Evolutionary conservation across 2,888 invertebrate species (phyloP).

Genomic region (Sminthurinus aureus): DNA sequence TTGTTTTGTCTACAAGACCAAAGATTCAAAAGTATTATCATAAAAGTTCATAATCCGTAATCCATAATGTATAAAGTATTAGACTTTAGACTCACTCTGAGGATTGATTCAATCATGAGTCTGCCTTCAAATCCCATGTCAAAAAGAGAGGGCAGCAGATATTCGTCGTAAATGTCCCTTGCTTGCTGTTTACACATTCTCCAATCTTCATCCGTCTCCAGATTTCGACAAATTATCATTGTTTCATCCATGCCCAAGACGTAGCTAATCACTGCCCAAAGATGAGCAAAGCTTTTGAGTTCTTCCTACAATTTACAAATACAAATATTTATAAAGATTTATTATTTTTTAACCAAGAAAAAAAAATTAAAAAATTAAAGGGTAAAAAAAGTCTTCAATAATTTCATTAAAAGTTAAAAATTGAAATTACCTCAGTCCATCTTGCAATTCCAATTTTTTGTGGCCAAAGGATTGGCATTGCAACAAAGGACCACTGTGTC

Average conservation of each 20-base stretch:
- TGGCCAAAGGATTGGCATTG: background rate
- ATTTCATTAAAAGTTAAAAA: no score
- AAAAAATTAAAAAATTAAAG: no score
- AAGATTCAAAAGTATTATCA: no score
- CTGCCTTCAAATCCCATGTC: slow-evolving; percentile 24
- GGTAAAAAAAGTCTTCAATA: no score
- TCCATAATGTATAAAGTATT: no score
- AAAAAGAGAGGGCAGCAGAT: background rate
- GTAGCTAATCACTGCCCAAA: slow-evolving; percentile 25
- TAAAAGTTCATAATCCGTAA: no score
- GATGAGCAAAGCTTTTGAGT: slow-evolving; percentile 17
- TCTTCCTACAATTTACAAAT: background rate
- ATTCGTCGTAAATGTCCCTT: background rate
- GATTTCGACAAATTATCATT: slow-evolving; percentile 12
- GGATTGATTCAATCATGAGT: slow-evolving; percentile 12
- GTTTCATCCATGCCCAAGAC: slow-evolving; percentile 20
- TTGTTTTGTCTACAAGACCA: background rate
- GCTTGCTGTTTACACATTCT: background rate
- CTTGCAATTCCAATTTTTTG: background rate
- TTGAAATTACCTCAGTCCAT: background rate
- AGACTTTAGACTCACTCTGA: background rate
- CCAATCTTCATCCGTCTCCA: background rate
- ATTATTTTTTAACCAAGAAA: no score
- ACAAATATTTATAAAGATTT: no score
- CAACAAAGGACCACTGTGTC: slow-evolving; percentile 25